Percentiles rank a stretch among this genome's conserved stretches.
Evolutionary conservation across 1,140 invertebrate genomes (phyloP).

Genomic region (Hylyphantes graminicola): DNA sequence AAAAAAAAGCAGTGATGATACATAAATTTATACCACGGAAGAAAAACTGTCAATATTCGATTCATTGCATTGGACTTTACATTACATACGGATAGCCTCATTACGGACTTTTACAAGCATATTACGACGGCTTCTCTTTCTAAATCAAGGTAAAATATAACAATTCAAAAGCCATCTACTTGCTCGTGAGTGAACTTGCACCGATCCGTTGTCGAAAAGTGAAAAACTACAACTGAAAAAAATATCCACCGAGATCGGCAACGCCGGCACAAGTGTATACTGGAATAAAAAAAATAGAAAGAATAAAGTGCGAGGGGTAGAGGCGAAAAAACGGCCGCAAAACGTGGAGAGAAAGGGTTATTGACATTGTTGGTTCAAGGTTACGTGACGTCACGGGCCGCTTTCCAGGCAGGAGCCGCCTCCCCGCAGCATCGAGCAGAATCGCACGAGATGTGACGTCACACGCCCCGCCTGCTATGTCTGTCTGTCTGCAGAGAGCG

Average conservation of each 20-base stretch:
- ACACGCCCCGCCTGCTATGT: conserved; percentile 44
- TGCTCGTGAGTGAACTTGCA: too few relatives aligned
- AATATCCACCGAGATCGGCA: conserved; percentile 14
- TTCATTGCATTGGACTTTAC: too few relatives aligned
- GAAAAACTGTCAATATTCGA: too few relatives aligned
- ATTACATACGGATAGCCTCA: too few relatives aligned
- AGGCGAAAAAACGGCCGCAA: conserved; percentile 38
- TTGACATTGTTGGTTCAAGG: conserved; percentile 56
- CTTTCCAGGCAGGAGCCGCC: conserved; percentile 30
- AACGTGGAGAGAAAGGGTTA: conserved; percentile 52
- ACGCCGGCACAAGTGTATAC: conserved; percentile 34
- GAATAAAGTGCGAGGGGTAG: background rate
- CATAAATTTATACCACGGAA: too few relatives aligned
- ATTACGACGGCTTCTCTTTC: too few relatives aligned
- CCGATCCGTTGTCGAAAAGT: background rate
- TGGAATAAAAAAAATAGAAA: conserved; percentile 12
- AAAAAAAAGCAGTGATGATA: too few relatives aligned
- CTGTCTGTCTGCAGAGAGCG: conserved; percentile 12
- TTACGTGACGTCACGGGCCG: conserved; percentile 48
- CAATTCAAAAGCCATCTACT: too few relatives aligned
- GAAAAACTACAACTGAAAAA: conserved; percentile 9
- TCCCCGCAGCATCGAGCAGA: conserved; percentile 52
- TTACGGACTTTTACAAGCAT: too few relatives aligned
- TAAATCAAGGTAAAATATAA: too few relatives aligned
- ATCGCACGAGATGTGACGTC: conserved; percentile 54